These are phyloP conservation scores for Chelonia mydas DNA, from an alignment of 2,797 vertebrate genomes.

Conservation along the genomic window DNA sequence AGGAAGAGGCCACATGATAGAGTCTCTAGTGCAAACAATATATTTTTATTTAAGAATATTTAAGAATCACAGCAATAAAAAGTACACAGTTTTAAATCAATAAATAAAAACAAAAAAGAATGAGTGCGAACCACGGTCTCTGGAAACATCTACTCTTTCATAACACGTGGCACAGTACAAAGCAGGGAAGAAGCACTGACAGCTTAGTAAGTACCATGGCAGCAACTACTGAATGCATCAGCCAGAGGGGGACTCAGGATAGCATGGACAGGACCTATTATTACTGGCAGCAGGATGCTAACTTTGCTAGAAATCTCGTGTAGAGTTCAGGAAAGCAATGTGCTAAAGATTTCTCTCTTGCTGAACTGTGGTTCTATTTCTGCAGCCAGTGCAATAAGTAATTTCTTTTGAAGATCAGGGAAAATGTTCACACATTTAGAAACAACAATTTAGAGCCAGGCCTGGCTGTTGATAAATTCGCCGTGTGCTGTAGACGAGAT, in stretches of 20 bases:
- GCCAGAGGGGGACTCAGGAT: neutral
- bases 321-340: neutral
- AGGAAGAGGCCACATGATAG: neutral
- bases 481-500: neutral
- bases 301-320: neutral
- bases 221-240: neutral
- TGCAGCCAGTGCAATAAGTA: neutral
- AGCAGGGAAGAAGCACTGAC: neutral
- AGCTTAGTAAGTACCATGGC: neutral
- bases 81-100: neutral
- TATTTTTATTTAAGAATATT: neutral
- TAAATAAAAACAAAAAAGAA: neutral
- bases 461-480: neutral
- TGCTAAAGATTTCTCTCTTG: neutral
- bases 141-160: neutral
- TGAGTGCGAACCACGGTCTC: neutral
- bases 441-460: neutral
- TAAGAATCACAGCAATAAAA: neutral
- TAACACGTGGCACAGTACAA: neutral
- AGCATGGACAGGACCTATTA: neutral
- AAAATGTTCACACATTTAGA: neutral
- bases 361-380: neutral
- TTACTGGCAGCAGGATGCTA: neutral
- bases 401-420: neutral
- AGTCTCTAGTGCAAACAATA: neutral